Evolutionary conservation across 2,888 invertebrate genomes (phyloP), one percentile per base, ranked within the genome.

Genomic region (Parochlus steinenii): DNA sequence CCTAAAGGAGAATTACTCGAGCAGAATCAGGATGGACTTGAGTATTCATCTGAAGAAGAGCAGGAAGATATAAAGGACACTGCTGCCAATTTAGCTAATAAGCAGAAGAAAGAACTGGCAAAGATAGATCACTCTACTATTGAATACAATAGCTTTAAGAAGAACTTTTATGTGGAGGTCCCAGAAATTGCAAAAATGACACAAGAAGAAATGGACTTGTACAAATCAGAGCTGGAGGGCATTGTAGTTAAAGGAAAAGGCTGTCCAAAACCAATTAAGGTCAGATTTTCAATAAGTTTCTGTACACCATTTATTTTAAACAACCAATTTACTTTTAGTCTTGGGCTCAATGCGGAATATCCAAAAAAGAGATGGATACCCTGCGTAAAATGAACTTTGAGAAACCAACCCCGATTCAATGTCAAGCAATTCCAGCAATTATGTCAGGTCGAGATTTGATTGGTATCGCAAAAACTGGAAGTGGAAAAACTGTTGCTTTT

Each of bases 261-360:
- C 6, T 93, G 92, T 53, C 98, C 98, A 0, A 92, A 89, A 52
- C 83, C 85, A 0, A 87, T 99, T 40, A 85, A 76, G 53, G 61
- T 61, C 46, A 45, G 43, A 39, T 23, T 20, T 34, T 27, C 2
- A 10, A 14, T 15, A 12, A 26, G 15, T 22, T 14, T 31, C 22
- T 23, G 3, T 12, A 15, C 5, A 27, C 11, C 15, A 14, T 5
- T 2, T 8, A 10, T 6, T 12, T 27, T 24, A 3, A 8, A 6
- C 8, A 4, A 11, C 5, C 32, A 7, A 8, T 4, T 8, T 4
- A 12, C 17, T 36, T 38, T 4, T 34, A 58, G 62, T 76, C 80
- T 0, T 99, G 98, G 98, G 93, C 98, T 0, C 98, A 99, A 49
- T 93, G 92, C 54, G 98, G 98, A 5, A 86, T 95, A 14, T 89